A percentile compares a stretch with the other conserved stretches of the same genome.
Conservation (phyloP, 2,797 vertebrate genomes). For the Limnodromus scolopaceus region DNA sequence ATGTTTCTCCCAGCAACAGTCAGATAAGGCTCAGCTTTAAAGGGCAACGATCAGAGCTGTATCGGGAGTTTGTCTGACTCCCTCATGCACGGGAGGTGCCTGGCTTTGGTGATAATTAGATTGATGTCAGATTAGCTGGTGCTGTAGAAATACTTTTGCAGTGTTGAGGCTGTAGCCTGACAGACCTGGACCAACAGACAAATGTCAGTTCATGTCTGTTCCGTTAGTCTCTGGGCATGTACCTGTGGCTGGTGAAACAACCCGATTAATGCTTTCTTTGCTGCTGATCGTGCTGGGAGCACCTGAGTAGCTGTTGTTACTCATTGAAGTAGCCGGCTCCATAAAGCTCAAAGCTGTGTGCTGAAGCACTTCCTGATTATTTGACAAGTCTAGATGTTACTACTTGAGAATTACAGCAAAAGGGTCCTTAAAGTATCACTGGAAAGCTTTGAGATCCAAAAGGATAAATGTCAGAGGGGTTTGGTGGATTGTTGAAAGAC, state of each 20-base stretch:
- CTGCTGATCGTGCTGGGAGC: neutral
- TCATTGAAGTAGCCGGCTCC: neutral
- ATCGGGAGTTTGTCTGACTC: neutral
- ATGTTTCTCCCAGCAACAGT: neutral
- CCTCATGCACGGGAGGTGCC: neutral
- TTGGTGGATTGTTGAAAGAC: neutral
- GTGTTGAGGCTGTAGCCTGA: neutral
- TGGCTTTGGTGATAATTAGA: neutral
- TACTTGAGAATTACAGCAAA: neutral
- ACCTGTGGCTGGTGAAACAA: neutral
- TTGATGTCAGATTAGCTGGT: neutral
- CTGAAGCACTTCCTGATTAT: neutral
- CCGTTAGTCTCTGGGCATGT: neutral
- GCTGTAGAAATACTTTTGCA: neutral
- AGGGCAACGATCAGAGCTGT: neutral
- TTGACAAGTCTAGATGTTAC: neutral
- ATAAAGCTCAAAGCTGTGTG: neutral
- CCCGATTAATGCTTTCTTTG: rapidly evolving
- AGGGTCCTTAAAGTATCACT: neutral
- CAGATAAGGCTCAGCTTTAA: neutral
- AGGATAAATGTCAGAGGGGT: neutral
- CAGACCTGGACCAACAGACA: neutral
- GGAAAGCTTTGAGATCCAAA: neutral
- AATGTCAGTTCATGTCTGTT: neutral
- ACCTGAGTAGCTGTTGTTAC: neutral